These are phyloP conservation scores for Osmerus eperlanus DNA, from an alignment of 2,113 vertebrate genomes.

Conservation along the genomic window DNA sequence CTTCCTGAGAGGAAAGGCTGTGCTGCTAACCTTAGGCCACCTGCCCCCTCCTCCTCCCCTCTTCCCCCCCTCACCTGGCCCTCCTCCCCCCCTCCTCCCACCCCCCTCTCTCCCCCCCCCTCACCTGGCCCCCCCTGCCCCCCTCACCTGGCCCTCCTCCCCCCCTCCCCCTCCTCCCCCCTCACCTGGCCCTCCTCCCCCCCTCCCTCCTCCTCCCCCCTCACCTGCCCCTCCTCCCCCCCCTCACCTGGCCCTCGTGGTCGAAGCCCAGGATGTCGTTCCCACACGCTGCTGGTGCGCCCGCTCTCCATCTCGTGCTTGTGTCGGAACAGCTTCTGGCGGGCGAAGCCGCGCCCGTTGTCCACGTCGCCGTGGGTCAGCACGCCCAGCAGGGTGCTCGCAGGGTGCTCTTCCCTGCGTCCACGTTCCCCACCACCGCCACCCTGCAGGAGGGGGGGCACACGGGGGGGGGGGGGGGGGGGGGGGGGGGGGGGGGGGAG, in stretches of 20 bases:
- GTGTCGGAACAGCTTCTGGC: slow-evolving; percentile 97
- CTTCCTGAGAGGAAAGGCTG: too few relatives aligned
- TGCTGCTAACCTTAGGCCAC: slow-evolving; percentile 35
- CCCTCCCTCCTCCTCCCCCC: too few relatives aligned
- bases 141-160: slow-evolving; percentile 76
- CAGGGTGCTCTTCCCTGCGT: slow-evolving; percentile 94
- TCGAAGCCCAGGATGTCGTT: slow-evolving; percentile 98
- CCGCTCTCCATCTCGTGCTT: slow-evolving; percentile 98
- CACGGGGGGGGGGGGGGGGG: neutral
- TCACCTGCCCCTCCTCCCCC: slow-evolving; percentile 11
- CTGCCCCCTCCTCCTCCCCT: slow-evolving; percentile 41
- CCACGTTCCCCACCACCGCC: slow-evolving; percentile 96
- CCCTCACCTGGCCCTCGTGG: slow-evolving; percentile 81
- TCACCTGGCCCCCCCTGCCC: too few relatives aligned
- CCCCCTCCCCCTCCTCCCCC: slow-evolving; percentile 40
- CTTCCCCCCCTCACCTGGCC: slow-evolving; percentile 63
- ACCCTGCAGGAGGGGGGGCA: slow-evolving; percentile 72
- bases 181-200: slow-evolving; percentile 70
- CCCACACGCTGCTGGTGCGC: slow-evolving; percentile 95
- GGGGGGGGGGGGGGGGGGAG: too few relatives aligned
- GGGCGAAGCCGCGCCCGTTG: slow-evolving; percentile 94
- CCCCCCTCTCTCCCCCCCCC: too few relatives aligned
- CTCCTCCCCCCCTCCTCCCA: slow-evolving; percentile 55
- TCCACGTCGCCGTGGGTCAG: slow-evolving; percentile 94
- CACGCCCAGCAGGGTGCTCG: slow-evolving; percentile 90